A percentile compares a stretch with the other conserved stretches of the same genome.
phyloP scores from a whole-genome alignment of 2,113 vertebrate genomes.

The Cervus canadensis region DNA sequence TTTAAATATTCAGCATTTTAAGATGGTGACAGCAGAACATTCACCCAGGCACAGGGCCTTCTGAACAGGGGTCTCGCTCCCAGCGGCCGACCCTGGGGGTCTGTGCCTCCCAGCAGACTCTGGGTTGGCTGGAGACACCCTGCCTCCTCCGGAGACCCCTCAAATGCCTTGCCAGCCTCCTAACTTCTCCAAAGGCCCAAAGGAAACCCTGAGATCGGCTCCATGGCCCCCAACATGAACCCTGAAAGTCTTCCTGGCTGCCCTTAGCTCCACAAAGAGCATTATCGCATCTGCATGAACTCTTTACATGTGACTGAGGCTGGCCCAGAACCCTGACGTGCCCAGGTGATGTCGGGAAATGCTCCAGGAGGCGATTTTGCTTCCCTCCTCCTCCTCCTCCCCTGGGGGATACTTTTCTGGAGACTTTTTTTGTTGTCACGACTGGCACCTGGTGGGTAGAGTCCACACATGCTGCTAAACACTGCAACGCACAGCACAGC shows the following conservation, averaged over 20 bases:
- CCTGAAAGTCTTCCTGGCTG: not conserved
- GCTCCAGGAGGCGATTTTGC: accelerated
- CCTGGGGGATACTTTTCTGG: not conserved
- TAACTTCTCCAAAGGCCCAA: not conserved
- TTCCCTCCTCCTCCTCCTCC: not conserved
- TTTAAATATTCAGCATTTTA: not conserved
- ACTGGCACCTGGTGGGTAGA: not conserved
- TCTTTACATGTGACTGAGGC: not conserved
- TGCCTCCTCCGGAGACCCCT: no score
- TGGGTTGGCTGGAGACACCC: not conserved
- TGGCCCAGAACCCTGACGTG: accelerated
- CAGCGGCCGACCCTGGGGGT: not conserved
- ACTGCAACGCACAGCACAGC: accelerated
- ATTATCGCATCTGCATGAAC: accelerated
- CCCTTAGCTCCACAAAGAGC: not conserved
- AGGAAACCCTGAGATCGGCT: not conserved
- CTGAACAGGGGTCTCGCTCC: accelerated
- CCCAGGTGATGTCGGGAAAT: not conserved
- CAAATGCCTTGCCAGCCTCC: not conserved
- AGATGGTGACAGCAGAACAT: not conserved
- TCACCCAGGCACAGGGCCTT: not conserved
- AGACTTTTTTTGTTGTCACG: not conserved
- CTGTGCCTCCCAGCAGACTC: no score
- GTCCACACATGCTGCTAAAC: not conserved
- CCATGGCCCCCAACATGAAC: accelerated